Conservation (phyloP, 2,888 invertebrate genomes). For the Hypena proboscidalis region DNA sequence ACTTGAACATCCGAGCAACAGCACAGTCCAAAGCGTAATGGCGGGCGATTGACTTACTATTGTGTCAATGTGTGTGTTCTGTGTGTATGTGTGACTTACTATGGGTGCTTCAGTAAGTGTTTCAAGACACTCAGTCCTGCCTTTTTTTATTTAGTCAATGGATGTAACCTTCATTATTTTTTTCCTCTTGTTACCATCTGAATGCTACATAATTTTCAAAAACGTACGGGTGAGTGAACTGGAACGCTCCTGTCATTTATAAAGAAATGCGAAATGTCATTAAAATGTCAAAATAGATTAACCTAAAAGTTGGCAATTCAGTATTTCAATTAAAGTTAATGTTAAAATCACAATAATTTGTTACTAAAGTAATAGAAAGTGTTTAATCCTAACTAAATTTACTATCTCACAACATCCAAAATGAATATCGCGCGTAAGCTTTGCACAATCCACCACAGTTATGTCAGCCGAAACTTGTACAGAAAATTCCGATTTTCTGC, state of each 20-base stretch:
- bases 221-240: no score
- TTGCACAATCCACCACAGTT: conserved; percentile 55
- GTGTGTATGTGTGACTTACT: no score
- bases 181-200: no score
- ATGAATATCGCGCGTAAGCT: conserved; percentile 77
- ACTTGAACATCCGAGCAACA: no score
- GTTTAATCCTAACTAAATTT: background rate
- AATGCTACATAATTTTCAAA: no score
- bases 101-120: no score
- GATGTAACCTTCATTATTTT: no score
- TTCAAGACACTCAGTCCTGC: no score
- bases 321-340: conserved; percentile 13
- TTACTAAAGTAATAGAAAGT: background rate
- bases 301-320: conserved; percentile 20
- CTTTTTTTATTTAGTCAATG: no score
- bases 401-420: conserved; percentile 15
- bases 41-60: no score
- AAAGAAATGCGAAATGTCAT: conserved; percentile 1
- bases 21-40: no score
- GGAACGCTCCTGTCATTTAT: conserved; percentile 15
- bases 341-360: conserved; percentile 5
- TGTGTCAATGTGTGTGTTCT: no score
- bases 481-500: conserved; percentile 66
- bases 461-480: conserved; percentile 55
- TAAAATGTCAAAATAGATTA: conserved; percentile 19